Evolutionary conservation across 1,140 invertebrate genomes (phyloP).

Genomic region (Wiebesia pumilae): DNA sequence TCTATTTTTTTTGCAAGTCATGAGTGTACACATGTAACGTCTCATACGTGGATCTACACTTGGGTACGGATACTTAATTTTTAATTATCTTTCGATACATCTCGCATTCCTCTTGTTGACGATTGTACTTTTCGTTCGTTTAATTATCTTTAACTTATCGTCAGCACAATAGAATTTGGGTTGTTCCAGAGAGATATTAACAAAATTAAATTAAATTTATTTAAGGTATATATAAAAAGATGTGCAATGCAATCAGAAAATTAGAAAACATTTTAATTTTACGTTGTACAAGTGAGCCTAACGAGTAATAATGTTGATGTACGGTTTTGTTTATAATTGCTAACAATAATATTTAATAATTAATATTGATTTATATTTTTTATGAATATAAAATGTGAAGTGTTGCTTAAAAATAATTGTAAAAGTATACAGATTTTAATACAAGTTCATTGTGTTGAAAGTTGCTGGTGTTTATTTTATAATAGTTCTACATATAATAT

Average conservation of each 20-base stretch:
- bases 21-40: background rate
- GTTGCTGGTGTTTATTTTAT: background rate
- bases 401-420: background rate
- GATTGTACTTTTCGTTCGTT: background rate
- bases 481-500: background rate
- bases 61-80: background rate
- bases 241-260: background rate
- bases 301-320: too few species aligned
- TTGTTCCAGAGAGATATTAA: background rate
- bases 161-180: background rate
- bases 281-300: background rate
- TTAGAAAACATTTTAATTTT: background rate
- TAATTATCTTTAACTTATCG: background rate
- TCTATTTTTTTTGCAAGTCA: background rate
- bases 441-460: background rate
- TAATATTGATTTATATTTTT: background rate
- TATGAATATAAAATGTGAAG: background rate
- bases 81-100: background rate
- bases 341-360: too few species aligned
- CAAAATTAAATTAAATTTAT: background rate
- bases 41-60: background rate
- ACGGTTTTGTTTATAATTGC: too few species aligned
- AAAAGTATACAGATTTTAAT: background rate
- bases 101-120: background rate
- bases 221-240: background rate